A percentile compares a stretch with the other conserved stretches of the same genome.
These are phyloP conservation scores for Strongylocentrotus purpuratus DNA, from an alignment of 35 echinoderm and acorn worm species.

Conservation along the genomic window DNA sequence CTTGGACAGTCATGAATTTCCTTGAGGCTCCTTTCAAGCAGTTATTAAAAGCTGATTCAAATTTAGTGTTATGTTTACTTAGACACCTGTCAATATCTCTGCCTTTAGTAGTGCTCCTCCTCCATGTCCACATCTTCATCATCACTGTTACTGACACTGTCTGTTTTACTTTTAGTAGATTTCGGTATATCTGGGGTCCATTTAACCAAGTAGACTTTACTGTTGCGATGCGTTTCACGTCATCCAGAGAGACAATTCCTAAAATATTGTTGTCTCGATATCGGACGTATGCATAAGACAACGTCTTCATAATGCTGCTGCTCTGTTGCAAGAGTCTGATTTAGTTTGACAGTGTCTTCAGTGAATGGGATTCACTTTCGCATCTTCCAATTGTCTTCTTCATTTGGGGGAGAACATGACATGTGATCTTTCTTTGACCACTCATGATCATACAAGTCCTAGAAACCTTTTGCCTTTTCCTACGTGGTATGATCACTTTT, in stretches of 20 bases:
- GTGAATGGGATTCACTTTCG: not conserved
- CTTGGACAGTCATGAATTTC: no score
- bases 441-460: constrained; percentile 14
- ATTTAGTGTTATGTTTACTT: not conserved
- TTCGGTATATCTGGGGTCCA: not conserved
- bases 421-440: not conserved
- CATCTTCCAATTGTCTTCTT: constrained; percentile 8
- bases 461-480: constrained; percentile 14
- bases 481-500: constrained; percentile 14
- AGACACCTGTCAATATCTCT: no score
- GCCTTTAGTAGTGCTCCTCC: not conserved
- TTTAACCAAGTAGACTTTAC: not conserved
- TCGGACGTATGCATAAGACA: not conserved
- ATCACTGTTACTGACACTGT: not conserved
- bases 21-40: no score
- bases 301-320: not conserved
- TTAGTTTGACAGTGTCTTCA: not conserved
- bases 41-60: no score
- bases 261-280: not conserved
- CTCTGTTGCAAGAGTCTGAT: constrained; percentile 17
- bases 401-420: constrained; percentile 3
- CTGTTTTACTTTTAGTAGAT: no score
- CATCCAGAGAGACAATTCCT: not conserved
- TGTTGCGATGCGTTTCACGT: not conserved
- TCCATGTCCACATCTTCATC: not conserved